Conservation (phyloP, 2,888 invertebrate species). For the Drosophila parthenogenetica region DNA sequence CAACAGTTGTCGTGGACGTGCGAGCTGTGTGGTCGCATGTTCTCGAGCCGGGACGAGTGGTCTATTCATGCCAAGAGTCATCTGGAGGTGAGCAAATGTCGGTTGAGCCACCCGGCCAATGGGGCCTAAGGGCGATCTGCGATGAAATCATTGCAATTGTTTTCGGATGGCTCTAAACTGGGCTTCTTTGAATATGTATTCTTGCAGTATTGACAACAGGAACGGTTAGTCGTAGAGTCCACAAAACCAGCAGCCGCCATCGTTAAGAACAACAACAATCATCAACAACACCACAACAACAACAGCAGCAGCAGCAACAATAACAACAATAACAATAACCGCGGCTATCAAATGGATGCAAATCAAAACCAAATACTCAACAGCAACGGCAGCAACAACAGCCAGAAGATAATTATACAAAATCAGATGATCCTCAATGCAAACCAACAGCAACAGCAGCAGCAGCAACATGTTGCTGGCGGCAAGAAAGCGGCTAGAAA, state of each 20-base stretch:
- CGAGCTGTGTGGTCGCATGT: slow-evolving; percentile 90
- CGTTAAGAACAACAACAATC: slow-evolving; percentile 82
- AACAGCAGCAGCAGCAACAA: slow-evolving; percentile 85
- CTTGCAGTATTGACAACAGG: slow-evolving; percentile 85
- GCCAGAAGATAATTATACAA: slow-evolving; percentile 83
- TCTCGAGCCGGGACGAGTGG: slow-evolving; percentile 91
- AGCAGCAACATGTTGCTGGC: slow-evolving; percentile 67
- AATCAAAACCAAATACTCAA: slow-evolving; percentile 83
- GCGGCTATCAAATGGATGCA: slow-evolving; percentile 76
- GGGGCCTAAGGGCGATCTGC: slow-evolving; percentile 45
- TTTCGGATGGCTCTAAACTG: slow-evolving; percentile 48
- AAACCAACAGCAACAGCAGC: slow-evolving; percentile 80
- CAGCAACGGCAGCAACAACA: slow-evolving; percentile 66
- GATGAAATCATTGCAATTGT: background rate
- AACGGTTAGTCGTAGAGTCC: slow-evolving; percentile 82
- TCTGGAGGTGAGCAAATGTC: slow-evolving; percentile 86
- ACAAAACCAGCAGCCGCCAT: slow-evolving; percentile 72
- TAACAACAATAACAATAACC: slow-evolving; percentile 84
- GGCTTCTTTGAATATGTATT: slow-evolving; percentile 22
- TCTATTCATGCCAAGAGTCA: slow-evolving; percentile 91
- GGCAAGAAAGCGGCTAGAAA: slow-evolving; percentile 72
- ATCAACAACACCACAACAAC: slow-evolving; percentile 85
- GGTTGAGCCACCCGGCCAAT: slow-evolving; percentile 71
- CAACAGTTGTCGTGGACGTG: slow-evolving; percentile 89
- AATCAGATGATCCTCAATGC: slow-evolving; percentile 84